Base-by-base conservation (phyloP, 2,888 invertebrate species). In the Sinelater perroti region DNA sequence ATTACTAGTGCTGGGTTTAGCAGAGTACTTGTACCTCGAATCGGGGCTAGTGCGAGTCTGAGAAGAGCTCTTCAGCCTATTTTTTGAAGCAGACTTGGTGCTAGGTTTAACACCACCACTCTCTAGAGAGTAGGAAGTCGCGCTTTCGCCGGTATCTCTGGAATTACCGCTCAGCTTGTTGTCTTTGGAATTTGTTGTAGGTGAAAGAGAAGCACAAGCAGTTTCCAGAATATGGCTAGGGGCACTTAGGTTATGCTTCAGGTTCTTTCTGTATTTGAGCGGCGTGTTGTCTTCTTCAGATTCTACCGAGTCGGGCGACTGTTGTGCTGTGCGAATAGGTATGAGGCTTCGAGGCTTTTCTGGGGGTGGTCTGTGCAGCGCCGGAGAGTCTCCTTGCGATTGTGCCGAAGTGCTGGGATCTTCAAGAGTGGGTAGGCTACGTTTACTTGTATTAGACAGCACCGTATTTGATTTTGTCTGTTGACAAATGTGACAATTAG, bases 301-400 rank as follows among this genome's bases (percentile, higher is more conserved):
- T 28, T 28, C 30, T 18, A 20, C 18, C 3, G 24, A 36, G 16
- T 44, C 24, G 7, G 47, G 42, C 10, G 50, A 36, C 7, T 45
- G 40, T 26, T 45, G 54, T n/a, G 35, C 31, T 24, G 53, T 60
- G 18, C 50, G 28, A 42, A 56, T 28, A 18, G 60, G 60, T 35
- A 60, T 57, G 30, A 59, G 56, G 58, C 56, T 57, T 56, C 26
- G 35, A 38, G 45, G 45, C 53, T 62, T 63, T 58, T 49, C 64
- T 67, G 31, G 55, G n/a, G 60, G 31, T 20, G 66, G 52, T 18
- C 64, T 62, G 24, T 61, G 60, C 11, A 66, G 63, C n/a, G 60
- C 58, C 7, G 61, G 21, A 44, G 66, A 56, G 56, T 68, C 67
- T 51, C 65, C 64, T 52, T 70, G 67, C 18, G 70, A 70, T 49